phyloP scores from a whole-genome alignment of 2,797 vertebrate genomes.

The Orestias chungarensis region DNA sequence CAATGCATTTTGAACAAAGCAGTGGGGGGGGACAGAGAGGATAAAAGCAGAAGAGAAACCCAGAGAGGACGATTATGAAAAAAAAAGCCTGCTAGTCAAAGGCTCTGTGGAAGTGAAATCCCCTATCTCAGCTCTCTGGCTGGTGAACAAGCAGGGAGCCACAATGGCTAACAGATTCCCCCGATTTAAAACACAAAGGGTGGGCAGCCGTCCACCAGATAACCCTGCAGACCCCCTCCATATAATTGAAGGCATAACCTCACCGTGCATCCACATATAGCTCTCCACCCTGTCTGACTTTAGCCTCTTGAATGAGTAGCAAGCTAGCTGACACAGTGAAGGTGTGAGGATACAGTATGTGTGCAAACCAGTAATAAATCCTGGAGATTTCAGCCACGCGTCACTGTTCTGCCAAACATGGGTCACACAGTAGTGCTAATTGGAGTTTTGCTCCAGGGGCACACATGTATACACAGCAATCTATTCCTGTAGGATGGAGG shows the following conservation, averaged over 20 bases:
- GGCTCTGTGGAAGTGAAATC: constrained; percentile 73
- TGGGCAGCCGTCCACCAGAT: constrained; percentile 71
- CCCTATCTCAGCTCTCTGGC: constrained; percentile 83
- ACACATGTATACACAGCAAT: constrained; percentile 17
- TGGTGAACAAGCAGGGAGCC: constrained; percentile 72
- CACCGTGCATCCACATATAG: constrained; percentile 21
- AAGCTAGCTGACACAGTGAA: constrained; percentile 30
- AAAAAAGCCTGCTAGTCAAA: constrained; percentile 62
- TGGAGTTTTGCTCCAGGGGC: constrained; percentile 48
- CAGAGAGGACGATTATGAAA: constrained; percentile 55
- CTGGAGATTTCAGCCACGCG: constrained; percentile 37
- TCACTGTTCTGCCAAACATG: constrained; percentile 44
- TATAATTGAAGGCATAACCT: constrained; percentile 28
- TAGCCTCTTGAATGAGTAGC: constrained; percentile 28
- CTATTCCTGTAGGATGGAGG: constrained; percentile 15
- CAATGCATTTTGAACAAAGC: constrained; percentile 68
- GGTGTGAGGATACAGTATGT: constrained; percentile 15
- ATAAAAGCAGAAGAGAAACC: constrained; percentile 68
- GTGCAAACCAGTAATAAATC: constrained; percentile 32
- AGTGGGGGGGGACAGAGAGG: constrained; percentile 51
- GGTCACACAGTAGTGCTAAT: constrained; percentile 43
- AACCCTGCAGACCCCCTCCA: constrained; percentile 54
- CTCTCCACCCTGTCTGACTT: constrained; percentile 24
- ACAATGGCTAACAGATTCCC: constrained; percentile 82
- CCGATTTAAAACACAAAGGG: constrained; percentile 84